Base-by-base conservation (phyloP, 2,888 invertebrate genomes). In the Helobdella robusta region DNA sequence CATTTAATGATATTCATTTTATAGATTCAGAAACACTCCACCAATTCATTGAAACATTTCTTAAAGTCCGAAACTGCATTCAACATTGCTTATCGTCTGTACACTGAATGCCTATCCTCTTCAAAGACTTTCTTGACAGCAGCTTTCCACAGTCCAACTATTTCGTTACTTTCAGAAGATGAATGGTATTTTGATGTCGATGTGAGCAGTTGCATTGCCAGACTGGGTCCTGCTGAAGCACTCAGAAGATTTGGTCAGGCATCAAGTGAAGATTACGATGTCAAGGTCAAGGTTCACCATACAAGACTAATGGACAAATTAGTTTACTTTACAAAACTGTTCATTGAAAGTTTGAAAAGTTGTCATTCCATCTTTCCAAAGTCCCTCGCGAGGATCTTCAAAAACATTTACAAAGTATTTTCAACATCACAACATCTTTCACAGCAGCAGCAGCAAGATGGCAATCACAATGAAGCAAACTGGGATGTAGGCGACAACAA, bases 81-180 rank as follows among this genome's bases (percentile, higher is more conserved):
- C 75, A 86, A 89, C 18, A 84, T 87, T 15, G 83, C 94, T 52
- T 95, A 91, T 82, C 87, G 87, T 52, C 86, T 89, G 63, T 88
- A 92, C 75, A 88, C 89, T 62, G 95, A 95, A 75, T 88, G 88
- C 0, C 84, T 93, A 73, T 87, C 90, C 73, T 88, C 92, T 0
- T 90, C 93, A 0, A 89, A 92, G 73, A 85, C 93, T 74, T 97
- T 95, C 81, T 84, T 98, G 28, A 88, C 91, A 2, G 89, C 93
- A 0, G 89, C 93, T 0, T 83, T 97, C 15, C 89, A 92, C 78
- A 87, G 87, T 54, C 93, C 97, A 0, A 87, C 97, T 60, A 88
- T 94, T 85, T 75, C 87, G 64, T 84, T 95, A 54, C 83, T 97
- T 46, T 89, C 89, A 78, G 90, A 91, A 72, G 91, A 91, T 75